Evolutionary conservation across 2,888 invertebrate species (phyloP).

Genomic region (Portevinia maculata): DNA sequence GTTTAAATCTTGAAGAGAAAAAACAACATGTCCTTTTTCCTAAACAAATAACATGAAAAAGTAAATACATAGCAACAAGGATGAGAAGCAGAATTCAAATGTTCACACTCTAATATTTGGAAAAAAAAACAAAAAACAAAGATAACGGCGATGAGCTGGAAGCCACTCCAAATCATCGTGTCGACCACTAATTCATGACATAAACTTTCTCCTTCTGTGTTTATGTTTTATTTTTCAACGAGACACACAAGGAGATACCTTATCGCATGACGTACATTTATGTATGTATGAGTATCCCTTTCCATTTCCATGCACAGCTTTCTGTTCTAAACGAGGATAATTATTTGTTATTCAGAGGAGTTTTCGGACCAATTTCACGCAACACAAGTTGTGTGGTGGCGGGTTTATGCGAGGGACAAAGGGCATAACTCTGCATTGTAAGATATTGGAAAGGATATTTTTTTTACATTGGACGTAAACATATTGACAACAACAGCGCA

Average conservation of each 20-base stretch:
- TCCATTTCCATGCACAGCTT: background rate
- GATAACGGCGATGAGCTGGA: too few relatives aligned
- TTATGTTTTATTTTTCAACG: background rate
- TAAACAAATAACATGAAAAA: background rate
- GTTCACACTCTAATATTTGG: background rate
- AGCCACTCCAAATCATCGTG: too few relatives aligned
- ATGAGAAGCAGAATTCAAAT: too few relatives aligned
- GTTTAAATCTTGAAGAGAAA: background rate
- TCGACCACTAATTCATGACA: slow-evolving; percentile 2
- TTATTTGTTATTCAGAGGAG: background rate
- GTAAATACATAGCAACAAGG: background rate
- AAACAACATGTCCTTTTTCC: background rate
- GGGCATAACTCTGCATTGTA: background rate
- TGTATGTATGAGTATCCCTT: background rate
- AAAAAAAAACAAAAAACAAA: background rate
- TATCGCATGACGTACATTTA: too few relatives aligned
- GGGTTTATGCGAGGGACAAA: background rate
- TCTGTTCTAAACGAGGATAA: background rate
- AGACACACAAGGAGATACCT: background rate
- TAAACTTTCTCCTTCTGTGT: background rate
- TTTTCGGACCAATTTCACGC: background rate
- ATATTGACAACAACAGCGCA: background rate
- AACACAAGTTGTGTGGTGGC: background rate
- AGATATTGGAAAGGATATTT: too few relatives aligned
- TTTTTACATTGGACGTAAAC: background rate